phyloP scores from a whole-genome alignment of 2,888 invertebrate species.

The Micoletzkya japonica region DNA sequence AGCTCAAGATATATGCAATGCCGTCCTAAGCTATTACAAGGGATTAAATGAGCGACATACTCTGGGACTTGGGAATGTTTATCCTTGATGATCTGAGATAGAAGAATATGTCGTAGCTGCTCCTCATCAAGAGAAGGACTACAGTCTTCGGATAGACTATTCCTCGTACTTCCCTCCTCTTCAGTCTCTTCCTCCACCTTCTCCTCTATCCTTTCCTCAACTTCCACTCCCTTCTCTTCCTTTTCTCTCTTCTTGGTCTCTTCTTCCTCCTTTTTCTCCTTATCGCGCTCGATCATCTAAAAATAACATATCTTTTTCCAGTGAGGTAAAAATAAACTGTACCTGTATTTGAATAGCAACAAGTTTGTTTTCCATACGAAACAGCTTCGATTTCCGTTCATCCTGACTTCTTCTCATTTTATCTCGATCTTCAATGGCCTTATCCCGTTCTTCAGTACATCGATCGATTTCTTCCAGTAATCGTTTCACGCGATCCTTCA shows the following conservation, averaged over 20 bases:
- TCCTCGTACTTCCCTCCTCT: neutral
- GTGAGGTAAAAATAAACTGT: too few species aligned
- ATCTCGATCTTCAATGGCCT: neutral
- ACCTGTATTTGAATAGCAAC: too few species aligned
- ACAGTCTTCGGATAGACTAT: too few species aligned
- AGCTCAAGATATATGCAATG: neutral
- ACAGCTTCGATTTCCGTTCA: too few species aligned
- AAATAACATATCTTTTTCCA: neutral
- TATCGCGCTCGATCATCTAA: neutral
- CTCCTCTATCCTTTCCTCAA: conserved; percentile 31
- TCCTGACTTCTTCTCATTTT: neutral
- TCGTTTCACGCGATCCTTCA: neutral
- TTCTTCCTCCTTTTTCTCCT: conserved; percentile 15
- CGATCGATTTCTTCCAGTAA: neutral
- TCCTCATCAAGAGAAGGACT: too few species aligned
- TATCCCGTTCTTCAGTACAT: neutral
- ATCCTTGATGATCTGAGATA: too few species aligned
- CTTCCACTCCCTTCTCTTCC: conserved; percentile 27
- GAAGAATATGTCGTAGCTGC: too few species aligned
- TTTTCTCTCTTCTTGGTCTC: conserved; percentile 9
- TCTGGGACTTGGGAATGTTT: too few species aligned
- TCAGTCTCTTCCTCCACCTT: conserved; percentile 27
- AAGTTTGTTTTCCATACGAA: too few species aligned
- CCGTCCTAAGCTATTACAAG: too few species aligned
- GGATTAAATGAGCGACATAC: too few species aligned